Base-by-base conservation (phyloP, 2,113 vertebrate species). In the Cavia aperea region DNA sequence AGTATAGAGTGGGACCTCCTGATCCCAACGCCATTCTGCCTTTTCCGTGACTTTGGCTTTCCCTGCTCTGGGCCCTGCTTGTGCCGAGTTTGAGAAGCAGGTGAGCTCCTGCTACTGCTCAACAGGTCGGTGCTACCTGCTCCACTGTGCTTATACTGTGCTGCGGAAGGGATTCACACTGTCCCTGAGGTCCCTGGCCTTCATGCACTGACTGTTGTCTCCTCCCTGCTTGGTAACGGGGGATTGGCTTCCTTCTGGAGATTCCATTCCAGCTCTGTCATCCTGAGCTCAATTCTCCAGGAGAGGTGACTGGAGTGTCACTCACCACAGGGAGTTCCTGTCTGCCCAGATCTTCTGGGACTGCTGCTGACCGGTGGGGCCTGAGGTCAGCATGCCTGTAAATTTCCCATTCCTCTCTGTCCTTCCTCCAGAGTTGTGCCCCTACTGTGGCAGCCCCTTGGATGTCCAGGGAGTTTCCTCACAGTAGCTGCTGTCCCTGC, bases 331-430 rank as follows among this genome's bases (percentile, higher is more conserved):
- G 75, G 66, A 39, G n/a, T 90, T 84, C 54, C 87, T 2, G 7
- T 79, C 60, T 21, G 33, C 49, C 79, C 29, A 15, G 66, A 56
- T 79, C 56, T 33, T 89, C 39, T 66, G 94, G 82, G 88, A 65
- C 63, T 81, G 19, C 81, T 1, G 0, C 39, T 81, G 43, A 16
- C 79, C 92, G 54, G 46, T 83, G 63, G 51, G 86, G 63, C 43
- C 7, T 91, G 93, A 91, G 75, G 84, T 94, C 94, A 91, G 89
- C n/a, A 2, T 75, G n/a, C 51, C 0, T 86, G 93, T 86, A 95
- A 94, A 94, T 88, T 77, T 93, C 93, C 94, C 1, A 0, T 58
- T 63, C 43, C 65, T 33, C 39, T 49, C 13, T 92, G 21, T 86
- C 63, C 88, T 90, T 84, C 36, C 72, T 83, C 63, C 63, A 56